phyloP scores from a whole-genome alignment of 2,797 vertebrate genomes.

The Myotis pilosus region DNA sequence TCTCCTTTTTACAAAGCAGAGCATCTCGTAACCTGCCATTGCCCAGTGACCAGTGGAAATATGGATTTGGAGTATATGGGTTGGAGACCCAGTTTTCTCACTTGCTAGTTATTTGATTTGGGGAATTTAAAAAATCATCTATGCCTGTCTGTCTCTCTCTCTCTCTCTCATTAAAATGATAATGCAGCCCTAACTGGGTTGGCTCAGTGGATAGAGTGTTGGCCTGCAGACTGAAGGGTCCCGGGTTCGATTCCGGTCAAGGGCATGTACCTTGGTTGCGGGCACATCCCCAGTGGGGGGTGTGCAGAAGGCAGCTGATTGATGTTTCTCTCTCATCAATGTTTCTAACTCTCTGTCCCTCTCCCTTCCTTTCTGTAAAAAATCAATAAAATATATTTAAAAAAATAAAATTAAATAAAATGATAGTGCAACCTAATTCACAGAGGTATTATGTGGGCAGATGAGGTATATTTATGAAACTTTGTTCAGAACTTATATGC shows the following conservation, averaged over 20 bases:
- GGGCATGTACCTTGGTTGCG: too few relatives aligned
- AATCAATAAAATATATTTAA: too few relatives aligned
- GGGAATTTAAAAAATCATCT: neutral
- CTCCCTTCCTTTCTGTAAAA: too few relatives aligned
- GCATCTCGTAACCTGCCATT: neutral
- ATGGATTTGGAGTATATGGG: neutral
- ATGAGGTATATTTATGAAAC: neutral
- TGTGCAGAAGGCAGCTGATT: too few relatives aligned
- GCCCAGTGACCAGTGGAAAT: neutral
- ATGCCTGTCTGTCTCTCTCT: neutral
- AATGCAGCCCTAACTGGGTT: neutral
- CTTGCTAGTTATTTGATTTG: slow-evolving; percentile 14
- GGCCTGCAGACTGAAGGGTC: too few relatives aligned
- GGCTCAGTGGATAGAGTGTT: too few relatives aligned
- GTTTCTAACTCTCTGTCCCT: too few relatives aligned
- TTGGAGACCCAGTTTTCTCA: neutral
- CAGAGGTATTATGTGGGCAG: neutral
- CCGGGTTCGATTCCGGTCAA: too few relatives aligned
- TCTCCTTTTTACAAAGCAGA: neutral
- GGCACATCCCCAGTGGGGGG: too few relatives aligned
- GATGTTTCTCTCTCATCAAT: too few relatives aligned
- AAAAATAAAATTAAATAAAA: neutral
- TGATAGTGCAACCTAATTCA: slow-evolving; percentile 1
- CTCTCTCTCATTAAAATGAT: neutral
- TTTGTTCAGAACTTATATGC: neutral